phyloP scores from a whole-genome alignment of 1,140 invertebrate genomes.

The Orchestia grillus region DNA sequence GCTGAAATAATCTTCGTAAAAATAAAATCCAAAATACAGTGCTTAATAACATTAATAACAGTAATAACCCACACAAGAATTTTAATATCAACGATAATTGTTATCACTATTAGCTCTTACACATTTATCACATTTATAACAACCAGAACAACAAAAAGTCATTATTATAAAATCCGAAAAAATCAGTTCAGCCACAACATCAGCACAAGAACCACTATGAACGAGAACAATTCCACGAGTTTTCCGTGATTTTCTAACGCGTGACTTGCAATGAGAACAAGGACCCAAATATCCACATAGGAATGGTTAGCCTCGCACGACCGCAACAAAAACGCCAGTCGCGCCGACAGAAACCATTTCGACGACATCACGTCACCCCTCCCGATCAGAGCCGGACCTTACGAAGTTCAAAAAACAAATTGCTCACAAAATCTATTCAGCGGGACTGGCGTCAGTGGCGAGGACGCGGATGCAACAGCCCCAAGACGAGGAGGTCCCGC shows the following conservation, averaged over 20 bases:
- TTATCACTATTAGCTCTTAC: too few species aligned
- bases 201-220: neutral
- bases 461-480: neutral
- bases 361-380: too few species aligned
- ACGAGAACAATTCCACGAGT: neutral
- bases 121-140: too few species aligned
- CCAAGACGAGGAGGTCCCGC: neutral
- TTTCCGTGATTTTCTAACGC: neutral
- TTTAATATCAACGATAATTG: too few species aligned
- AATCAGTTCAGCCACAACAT: too few species aligned
- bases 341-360: neutral
- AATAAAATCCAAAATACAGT: neutral
- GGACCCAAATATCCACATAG: neutral
- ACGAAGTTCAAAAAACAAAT: neutral
- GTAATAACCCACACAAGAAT: too few species aligned
- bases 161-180: too few species aligned
- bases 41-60: too few species aligned
- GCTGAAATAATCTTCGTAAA: neutral
- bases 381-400: too few species aligned
- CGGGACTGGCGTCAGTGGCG: neutral
- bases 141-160: too few species aligned
- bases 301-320: neutral
- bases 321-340: neutral
- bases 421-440: neutral
- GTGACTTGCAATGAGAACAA: neutral